Base-by-base conservation (phyloP, 2,797 vertebrate species). In the Pantherophis alleghaniensis region DNA sequence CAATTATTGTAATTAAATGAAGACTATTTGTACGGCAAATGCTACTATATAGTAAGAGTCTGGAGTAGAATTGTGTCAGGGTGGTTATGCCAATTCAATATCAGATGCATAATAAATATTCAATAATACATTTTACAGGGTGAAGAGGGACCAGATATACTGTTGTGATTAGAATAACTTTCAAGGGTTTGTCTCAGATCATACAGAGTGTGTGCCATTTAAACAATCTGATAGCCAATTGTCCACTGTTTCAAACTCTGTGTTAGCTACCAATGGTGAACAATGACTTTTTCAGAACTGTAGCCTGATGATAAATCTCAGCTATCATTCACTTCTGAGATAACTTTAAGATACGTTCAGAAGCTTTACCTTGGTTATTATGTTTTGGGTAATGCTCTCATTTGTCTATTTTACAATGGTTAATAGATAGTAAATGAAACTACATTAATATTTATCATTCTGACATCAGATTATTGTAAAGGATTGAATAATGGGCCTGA, bases 251-350 rank as follows among this genome's bases (percentile, higher is more conserved):
- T 56, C 79, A 91, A 24, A 55, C 53, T 83, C 37, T 87, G 32
- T 0, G 0, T 55, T 93, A 95, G 94, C 32, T 53, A 37, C 24
- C 66, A 91, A 37, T n/a, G 26, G 24, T n/a, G 87, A 88, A 59
- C 4, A 20, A 86, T 32, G 16, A 56, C 56, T 89, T 56, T 91
- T 69, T 91, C 12, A 16, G 47, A 59, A 90, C 86, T n/a, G 16
- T 37, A 32, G 42, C 11, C 79, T 91, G 59, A 87, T 91, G n/a
- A 90, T 93, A 93, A 89, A 89, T 89, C 87, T 89, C 61, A 60
- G 28, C 51, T 61, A 91, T 91, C 55, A 87, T 91, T 93, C 74
- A 93, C 1, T 86, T 86, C 37, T 28, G 7, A 61, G 83, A 90
- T 90, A 22, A 0, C 0, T 0, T 0, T 89, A 56, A 91, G 86